Evolutionary conservation across 2,888 invertebrate genomes (phyloP).

Genomic region (Eupelmus urozonus): DNA sequence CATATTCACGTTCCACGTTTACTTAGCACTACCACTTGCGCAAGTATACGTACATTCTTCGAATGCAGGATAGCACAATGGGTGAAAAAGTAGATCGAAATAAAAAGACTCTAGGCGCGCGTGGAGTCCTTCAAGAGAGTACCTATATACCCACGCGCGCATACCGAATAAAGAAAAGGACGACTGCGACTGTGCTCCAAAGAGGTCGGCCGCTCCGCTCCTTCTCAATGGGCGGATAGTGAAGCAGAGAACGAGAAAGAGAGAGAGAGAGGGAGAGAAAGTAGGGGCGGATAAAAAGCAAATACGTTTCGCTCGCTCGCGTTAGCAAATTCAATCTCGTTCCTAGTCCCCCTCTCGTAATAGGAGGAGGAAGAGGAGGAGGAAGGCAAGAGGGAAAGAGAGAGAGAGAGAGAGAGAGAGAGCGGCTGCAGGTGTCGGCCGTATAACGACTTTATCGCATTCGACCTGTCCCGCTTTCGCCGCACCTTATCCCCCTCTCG

Average conservation of each 20-base stretch:
- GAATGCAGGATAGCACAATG: too few species aligned
- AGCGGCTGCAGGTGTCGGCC: too few species aligned
- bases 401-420: constrained; percentile 60
- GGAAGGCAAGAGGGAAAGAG: constrained; percentile 62
- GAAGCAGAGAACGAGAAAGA: too few species aligned
- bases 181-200: background rate
- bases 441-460: too few species aligned
- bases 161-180: background rate
- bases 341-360: constrained; percentile 75
- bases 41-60: too few species aligned
- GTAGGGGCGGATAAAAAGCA: constrained; percentile 75
- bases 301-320: constrained; percentile 75
- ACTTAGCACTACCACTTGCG: too few species aligned
- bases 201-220: background rate
- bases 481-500: too few species aligned
- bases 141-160: background rate
- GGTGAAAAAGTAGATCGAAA: too few species aligned
- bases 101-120: too few species aligned
- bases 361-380: constrained; percentile 74
- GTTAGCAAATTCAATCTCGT: constrained; percentile 76
- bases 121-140: too few species aligned
- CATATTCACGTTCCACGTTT: too few species aligned
- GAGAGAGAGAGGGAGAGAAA: constrained; percentile 26
- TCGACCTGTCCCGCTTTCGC: too few species aligned
- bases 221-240: constrained; percentile 50